Evolutionary conservation across 2,888 invertebrate species (phyloP).

Genomic region (Eremobia ochroleuca): DNA sequence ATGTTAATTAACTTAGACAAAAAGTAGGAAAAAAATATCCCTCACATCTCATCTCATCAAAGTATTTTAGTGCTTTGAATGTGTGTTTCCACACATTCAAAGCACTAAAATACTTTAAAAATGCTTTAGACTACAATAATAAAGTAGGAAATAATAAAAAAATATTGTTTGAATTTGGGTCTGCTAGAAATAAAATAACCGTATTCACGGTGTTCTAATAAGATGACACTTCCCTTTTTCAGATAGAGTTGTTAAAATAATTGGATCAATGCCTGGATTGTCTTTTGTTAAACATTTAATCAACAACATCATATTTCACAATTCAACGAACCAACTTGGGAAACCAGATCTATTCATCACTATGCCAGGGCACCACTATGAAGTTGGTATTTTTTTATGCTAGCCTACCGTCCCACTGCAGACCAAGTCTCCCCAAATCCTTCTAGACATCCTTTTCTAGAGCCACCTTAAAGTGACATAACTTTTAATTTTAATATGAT

Average conservation of each 20-base stretch:
- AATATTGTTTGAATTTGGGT: neutral
- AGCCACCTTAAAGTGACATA: constrained; percentile 61
- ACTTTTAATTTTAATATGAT: neutral
- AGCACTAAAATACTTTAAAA: too few species aligned
- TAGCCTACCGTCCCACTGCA: neutral
- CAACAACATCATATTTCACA: constrained; percentile 91
- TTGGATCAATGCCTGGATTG: constrained; percentile 91
- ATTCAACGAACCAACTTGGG: constrained; percentile 90
- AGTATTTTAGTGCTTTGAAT: too few species aligned
- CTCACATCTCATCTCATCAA: too few species aligned
- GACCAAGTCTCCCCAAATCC: neutral
- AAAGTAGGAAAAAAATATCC: neutral
- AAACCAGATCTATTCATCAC: constrained; percentile 92
- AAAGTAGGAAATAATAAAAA: neutral
- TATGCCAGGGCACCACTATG: constrained; percentile 91
- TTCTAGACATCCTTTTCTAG: neutral
- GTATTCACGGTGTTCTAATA: neutral
- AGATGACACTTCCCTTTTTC: constrained; percentile 66
- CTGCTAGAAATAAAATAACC: neutral
- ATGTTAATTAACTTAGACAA: neutral
- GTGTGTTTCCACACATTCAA: too few species aligned
- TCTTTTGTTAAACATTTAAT: constrained; percentile 92
- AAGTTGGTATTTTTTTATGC: constrained; percentile 84
- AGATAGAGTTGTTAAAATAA: constrained; percentile 91
- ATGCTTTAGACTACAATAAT: neutral